phyloP scores from a whole-genome alignment of 2,797 vertebrate genomes.

The Hyperoplus immaculatus region DNA sequence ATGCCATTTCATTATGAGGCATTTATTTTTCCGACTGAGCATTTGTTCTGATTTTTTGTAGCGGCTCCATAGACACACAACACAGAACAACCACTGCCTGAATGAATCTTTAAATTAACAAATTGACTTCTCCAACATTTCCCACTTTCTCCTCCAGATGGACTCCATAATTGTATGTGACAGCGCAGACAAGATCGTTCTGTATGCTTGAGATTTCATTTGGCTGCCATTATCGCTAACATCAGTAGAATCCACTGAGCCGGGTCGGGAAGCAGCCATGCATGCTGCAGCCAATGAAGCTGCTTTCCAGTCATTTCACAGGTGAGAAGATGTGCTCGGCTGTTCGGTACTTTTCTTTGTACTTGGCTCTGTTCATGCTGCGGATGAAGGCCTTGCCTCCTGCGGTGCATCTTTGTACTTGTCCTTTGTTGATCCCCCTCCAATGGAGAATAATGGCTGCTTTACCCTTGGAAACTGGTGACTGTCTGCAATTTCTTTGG shows the following conservation, averaged over 20 bases:
- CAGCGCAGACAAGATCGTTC: conserved; percentile 65
- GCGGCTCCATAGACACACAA: conserved; percentile 14
- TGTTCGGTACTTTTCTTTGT: conserved; percentile 6
- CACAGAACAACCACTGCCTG: not conserved
- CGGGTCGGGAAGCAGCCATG: conserved; percentile 63
- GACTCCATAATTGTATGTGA: conserved; percentile 72
- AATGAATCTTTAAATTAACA: conserved; percentile 49
- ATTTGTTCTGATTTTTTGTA: conserved; percentile 39
- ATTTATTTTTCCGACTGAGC: conserved; percentile 17
- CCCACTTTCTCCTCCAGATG: conserved; percentile 48
- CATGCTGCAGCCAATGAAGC: conserved; percentile 50
- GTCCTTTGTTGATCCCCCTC: conserved; percentile 5
- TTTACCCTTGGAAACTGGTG: conserved; percentile 14
- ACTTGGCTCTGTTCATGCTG: conserved; percentile 9
- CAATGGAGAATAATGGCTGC: not conserved
- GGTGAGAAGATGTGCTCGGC: conserved; percentile 43
- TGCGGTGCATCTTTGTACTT: conserved; percentile 8
- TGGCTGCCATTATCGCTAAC: conserved; percentile 70
- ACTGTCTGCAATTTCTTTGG: conserved; percentile 3
- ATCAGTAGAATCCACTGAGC: conserved; percentile 66
- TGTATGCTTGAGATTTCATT: conserved; percentile 71
- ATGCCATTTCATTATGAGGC: conserved; percentile 3
- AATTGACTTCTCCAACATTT: conserved; percentile 58
- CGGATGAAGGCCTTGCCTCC: conserved; percentile 20
- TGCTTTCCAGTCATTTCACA: conserved; percentile 50